A percentile compares a stretch with the other conserved stretches of the same genome.
Evolutionary conservation across 2,797 vertebrate genomes (phyloP).

Genomic region (Loris lydekkerianus): DNA sequence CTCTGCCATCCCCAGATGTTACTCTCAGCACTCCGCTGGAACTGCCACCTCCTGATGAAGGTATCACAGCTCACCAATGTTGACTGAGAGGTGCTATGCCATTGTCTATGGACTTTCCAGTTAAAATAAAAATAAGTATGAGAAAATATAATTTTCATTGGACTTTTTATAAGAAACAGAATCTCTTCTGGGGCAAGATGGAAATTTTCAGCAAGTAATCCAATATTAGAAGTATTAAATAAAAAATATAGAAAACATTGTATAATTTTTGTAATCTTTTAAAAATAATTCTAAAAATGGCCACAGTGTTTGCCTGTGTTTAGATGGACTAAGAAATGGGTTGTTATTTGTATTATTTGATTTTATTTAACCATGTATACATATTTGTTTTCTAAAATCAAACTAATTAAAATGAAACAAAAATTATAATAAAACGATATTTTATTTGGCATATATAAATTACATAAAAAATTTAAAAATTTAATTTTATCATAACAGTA

Average conservation of each 20-base stretch:
- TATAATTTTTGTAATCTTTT: background rate
- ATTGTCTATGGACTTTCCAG: background rate
- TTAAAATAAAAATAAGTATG: slow-evolving; percentile 30
- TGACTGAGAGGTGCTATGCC: background rate
- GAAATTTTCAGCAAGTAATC: background rate
- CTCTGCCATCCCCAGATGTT: background rate
- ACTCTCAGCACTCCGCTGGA: background rate
- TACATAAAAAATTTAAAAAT: background rate
- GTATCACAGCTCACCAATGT: background rate
- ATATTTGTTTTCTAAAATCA: background rate
- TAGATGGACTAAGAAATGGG: background rate
- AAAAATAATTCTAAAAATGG: slow-evolving; percentile 16
- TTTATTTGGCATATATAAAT: background rate
- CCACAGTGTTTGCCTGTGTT: background rate
- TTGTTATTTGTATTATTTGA: background rate
- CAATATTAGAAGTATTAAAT: background rate
- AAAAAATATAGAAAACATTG: background rate
- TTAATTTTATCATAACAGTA: background rate
- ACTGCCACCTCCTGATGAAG: background rate
- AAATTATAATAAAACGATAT: background rate
- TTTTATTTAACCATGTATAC: background rate
- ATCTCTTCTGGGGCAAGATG: background rate
- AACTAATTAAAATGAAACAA: background rate
- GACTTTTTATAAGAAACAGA: background rate
- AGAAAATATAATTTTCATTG: background rate